A percentile compares a stretch with the other conserved stretches of the same genome.
phyloP scores from a whole-genome alignment of 2,888 invertebrate species.

The Nemotelus nigrinus region DNA sequence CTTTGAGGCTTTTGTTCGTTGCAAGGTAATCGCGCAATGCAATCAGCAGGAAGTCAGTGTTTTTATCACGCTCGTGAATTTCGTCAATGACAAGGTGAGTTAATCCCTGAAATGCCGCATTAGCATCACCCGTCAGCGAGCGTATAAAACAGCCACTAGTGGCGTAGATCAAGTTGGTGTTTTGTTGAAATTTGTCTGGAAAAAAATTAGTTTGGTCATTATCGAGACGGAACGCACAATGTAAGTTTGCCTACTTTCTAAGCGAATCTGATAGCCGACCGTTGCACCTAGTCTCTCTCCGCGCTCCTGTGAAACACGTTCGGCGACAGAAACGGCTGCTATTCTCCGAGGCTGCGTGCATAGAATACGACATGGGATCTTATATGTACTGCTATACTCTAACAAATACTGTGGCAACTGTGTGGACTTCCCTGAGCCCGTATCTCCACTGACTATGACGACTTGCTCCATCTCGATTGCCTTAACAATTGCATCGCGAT shows the following conservation, averaged over 20 bases:
- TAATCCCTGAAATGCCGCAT: conserved; percentile 57
- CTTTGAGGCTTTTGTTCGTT: conserved; percentile 75
- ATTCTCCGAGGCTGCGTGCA: conserved; percentile 94
- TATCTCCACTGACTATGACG: conserved; percentile 82
- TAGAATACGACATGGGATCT: conserved; percentile 81
- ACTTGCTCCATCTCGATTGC: conserved; percentile 71
- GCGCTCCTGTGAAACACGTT: conserved; percentile 81
- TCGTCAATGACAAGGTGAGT: conserved; percentile 94
- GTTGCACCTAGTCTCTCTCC: conserved; percentile 74
- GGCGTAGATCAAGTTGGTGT: conserved; percentile 60
- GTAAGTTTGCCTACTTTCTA: conserved; percentile 72
- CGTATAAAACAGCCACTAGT: conserved; percentile 70
- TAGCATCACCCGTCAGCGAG: conserved; percentile 82
- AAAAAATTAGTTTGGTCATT: background rate
- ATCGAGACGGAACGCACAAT: background rate
- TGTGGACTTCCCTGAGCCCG: conserved; percentile 95
- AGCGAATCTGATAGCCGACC: conserved; percentile 89
- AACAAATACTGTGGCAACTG: conserved; percentile 94
- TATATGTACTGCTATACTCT: conserved; percentile 73
- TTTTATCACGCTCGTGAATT: conserved; percentile 93
- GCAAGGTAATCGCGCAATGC: conserved; percentile 79
- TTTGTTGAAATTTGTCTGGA: conserved; percentile 56
- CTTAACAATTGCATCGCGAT: conserved; percentile 73
- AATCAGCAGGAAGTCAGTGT: conserved; percentile 91
- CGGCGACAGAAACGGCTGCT: conserved; percentile 89